Evolutionary conservation across 2,113 vertebrate genomes (phyloP), one percentile per base, ranked within the genome.

Genomic region (Calyptomena viridis): DNA sequence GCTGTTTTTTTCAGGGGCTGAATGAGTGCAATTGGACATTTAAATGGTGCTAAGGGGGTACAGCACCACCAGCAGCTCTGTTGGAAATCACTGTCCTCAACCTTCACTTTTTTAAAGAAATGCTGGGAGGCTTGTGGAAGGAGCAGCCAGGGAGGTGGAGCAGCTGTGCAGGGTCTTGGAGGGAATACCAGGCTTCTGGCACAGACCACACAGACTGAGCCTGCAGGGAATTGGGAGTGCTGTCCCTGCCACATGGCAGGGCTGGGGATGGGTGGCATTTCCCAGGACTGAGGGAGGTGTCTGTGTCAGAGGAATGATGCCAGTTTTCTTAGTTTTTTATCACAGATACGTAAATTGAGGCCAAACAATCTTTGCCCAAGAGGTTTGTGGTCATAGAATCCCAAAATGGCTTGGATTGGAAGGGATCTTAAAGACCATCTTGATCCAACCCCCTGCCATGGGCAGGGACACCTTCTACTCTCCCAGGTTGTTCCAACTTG

Each of bases 11-110:
- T 64, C 71, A 53, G 95, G 95, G 93, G 69, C 90, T 69, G 94
- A 68, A 89, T 87, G 96, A 96, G 95, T 71, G 89, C 92, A 78
- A 24, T 91, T 8, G 96, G 96, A 97, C 95, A 85, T 91, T 93
- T 88, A 53, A 95, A 69, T 92, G 96, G 94, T 95, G 95, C 86
- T 49, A 25, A 89, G 94, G 84, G 93, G 84, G 95, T 23, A 19
- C 87, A 86, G 95, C 94, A 91, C 79, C 79, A 44, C 30, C 90
- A 59, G 89, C 93, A 84, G 90, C 94, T 80, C 76, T 69, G 90
- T 22, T 93, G 80, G 94, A 20, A 88, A 58, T 49, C 8, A 1
- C 93, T 27, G 2, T 23, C 39, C 76, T 62, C 5, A 6, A 33
- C 24, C 0, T 53, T 64, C 2, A 2, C 81, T 47, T 35, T 3